Percentiles rank a stretch among this genome's conserved stretches.
Conservation (phyloP, 2,797 vertebrate species). For the Notamacropus eugenii region DNA sequence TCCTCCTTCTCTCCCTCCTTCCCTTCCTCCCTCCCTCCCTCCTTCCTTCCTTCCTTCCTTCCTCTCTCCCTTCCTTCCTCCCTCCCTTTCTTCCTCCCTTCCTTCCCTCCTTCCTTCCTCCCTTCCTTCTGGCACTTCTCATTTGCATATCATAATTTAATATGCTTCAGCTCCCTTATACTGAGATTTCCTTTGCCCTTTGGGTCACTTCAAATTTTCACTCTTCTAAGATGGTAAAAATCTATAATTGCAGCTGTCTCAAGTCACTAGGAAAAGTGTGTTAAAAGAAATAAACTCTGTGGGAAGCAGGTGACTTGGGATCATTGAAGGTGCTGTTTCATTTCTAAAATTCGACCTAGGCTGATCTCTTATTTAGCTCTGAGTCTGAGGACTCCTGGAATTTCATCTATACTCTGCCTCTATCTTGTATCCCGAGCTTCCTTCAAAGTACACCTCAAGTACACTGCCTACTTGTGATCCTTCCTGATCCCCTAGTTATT, state of each 20-base stretch:
- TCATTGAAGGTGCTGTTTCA: not conserved
- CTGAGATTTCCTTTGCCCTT: not conserved
- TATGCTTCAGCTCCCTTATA: not conserved
- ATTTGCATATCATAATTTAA: not conserved
- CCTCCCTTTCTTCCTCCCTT: too few species aligned
- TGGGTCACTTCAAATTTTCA: not conserved
- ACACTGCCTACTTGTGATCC: accelerated
- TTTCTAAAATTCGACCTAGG: not conserved
- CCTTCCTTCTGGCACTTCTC: not conserved
- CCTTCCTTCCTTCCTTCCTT: too few species aligned
- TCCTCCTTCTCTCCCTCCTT: not conserved
- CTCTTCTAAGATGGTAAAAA: not conserved
- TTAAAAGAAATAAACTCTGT: not conserved
- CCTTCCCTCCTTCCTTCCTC: not conserved
- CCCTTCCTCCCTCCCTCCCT: too few species aligned
- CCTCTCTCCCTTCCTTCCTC: too few species aligned
- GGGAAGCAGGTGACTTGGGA: not conserved
- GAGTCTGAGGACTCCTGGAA: not conserved
- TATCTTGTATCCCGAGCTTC: not conserved
- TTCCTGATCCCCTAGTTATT: not conserved
- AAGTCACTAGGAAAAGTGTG: not conserved
- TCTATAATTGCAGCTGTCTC: not conserved
- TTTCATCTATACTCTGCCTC: not conserved
- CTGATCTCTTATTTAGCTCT: not conserved
- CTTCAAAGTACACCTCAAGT: not conserved